These are phyloP conservation scores for Meloidogyne floridensis DNA, from an alignment of 1,140 invertebrate species.

Conservation along the genomic window DNA sequence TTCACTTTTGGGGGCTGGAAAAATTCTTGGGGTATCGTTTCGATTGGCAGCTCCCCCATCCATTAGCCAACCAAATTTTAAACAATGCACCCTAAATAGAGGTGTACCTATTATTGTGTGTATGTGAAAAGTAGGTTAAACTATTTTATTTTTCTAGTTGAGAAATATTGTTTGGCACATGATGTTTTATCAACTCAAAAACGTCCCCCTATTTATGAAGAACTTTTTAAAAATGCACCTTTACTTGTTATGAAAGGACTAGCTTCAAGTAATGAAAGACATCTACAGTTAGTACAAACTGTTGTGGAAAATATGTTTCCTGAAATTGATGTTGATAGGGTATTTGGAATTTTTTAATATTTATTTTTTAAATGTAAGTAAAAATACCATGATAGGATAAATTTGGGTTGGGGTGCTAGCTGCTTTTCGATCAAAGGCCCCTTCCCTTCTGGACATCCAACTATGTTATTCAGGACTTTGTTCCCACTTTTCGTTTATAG, in stretches of 20 bases:
- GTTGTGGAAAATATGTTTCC: constrained; percentile 99
- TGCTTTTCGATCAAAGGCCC: no score
- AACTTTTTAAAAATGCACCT: constrained; percentile 82
- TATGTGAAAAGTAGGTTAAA: no score
- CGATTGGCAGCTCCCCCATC: no score
- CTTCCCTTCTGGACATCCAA: no score
- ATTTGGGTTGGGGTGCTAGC: no score
- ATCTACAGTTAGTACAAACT: constrained; percentile 86
- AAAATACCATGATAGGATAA: neutral
- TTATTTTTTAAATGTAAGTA: neutral
- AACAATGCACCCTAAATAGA: no score
- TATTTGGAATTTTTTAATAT: constrained; percentile 56
- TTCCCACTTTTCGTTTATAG: no score
- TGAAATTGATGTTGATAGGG: constrained; percentile 86
- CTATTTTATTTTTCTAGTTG: constrained; percentile 5
- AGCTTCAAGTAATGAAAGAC: constrained; percentile 77
- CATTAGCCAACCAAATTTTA: no score
- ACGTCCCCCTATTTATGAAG: constrained; percentile 76
- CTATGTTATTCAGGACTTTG: no score
- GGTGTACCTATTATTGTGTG: no score
- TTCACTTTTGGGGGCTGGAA: no score
- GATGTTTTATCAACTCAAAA: constrained; percentile 84
- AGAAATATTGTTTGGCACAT: constrained; percentile 75
- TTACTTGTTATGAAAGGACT: constrained; percentile 92
- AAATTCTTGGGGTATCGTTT: no score